A percentile compares a stretch with the other conserved stretches of the same genome.
phyloP scores from a whole-genome alignment of 2,888 invertebrate species.

The Ariolimax columbianus region DNA sequence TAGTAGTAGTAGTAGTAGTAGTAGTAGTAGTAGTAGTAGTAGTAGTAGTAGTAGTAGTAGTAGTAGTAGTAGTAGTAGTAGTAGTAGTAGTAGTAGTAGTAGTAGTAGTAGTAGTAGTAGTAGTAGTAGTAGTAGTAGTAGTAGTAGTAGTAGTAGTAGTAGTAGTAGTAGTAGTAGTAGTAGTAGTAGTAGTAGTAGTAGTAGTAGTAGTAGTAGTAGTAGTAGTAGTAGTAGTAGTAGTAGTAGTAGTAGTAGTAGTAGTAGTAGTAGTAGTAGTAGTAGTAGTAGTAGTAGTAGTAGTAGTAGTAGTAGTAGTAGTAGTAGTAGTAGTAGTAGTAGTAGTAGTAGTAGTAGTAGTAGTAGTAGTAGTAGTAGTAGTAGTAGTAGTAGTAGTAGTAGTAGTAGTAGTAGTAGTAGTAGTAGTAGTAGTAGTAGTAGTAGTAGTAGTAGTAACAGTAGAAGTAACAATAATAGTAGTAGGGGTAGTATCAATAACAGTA shows the following conservation, averaged over 20 bases:
- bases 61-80: not conserved
- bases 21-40: not conserved
- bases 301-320: not conserved
- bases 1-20: not conserved
- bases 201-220: slow-evolving; percentile 8
- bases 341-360: not conserved
- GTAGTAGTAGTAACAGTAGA: not conserved
- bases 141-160: not conserved
- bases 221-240: slow-evolving; percentile 8
- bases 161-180: slow-evolving; percentile 4
- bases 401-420: slow-evolving; percentile 8
- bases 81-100: not conserved
- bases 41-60: not conserved
- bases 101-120: not conserved
- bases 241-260: not conserved
- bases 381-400: slow-evolving; percentile 8
- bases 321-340: not conserved
- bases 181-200: slow-evolving; percentile 4
- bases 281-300: not conserved
- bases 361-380: not conserved
- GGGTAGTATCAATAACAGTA: too few relatives aligned
- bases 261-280: not conserved
- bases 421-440: not conserved
- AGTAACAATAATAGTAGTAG: too few relatives aligned
- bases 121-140: not conserved